These are phyloP conservation scores for Crotalus helleri DNA, from an alignment of 2,113 vertebrate genomes.

Conservation along the genomic window DNA sequence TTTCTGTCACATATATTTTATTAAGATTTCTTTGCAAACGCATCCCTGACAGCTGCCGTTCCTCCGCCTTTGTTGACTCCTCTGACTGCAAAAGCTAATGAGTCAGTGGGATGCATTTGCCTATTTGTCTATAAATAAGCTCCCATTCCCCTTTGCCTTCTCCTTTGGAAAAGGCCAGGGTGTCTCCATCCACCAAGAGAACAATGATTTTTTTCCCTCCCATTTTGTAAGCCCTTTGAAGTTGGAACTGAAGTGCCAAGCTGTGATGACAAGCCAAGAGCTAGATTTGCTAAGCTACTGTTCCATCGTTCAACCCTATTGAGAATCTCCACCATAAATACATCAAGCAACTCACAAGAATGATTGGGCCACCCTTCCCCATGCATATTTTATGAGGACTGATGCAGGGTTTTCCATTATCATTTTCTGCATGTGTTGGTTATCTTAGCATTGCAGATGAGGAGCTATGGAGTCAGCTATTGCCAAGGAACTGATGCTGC, in stretches of 20 bases:
- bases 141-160: background rate
- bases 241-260: conserved; percentile 19
- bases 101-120: background rate
- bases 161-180: background rate
- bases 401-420: background rate
- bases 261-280: background rate
- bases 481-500: background rate
- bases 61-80: conserved; percentile 20
- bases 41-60: conserved; percentile 23
- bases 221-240: conserved; percentile 17
- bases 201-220: background rate
- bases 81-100: background rate
- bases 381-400: background rate
- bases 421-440: background rate
- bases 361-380: background rate
- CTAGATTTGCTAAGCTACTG: background rate
- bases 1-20: conserved; percentile 9
- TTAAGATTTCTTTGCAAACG: background rate
- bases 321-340: background rate
- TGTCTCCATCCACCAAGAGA: background rate
- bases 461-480: accelerated
- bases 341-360: background rate
- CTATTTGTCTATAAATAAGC: conserved; percentile 17
- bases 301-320: background rate
- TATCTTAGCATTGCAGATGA: background rate